Conservation (phyloP, 2,888 invertebrate genomes). For the Darwinula stevensoni region DNA sequence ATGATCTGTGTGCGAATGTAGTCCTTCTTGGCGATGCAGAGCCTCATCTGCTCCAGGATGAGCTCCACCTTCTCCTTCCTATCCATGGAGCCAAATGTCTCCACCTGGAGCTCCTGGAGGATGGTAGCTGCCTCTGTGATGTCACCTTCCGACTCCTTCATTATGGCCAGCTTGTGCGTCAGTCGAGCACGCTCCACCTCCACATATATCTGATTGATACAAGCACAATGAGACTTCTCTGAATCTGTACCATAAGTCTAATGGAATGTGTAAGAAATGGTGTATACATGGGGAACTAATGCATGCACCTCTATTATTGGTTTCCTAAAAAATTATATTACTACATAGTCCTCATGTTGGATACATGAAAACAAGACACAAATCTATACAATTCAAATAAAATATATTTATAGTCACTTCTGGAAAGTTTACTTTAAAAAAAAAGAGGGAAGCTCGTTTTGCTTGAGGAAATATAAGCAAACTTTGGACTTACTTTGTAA, state of each 20-base stretch:
- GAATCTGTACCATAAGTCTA: constrained; percentile 5
- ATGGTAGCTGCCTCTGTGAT: constrained; percentile 67
- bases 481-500: no score
- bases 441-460: no score
- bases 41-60: constrained; percentile 91
- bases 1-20: constrained; percentile 93
- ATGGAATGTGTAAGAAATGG: neutral
- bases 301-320: no score
- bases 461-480: no score
- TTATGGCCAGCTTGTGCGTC: constrained; percentile 34
- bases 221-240: constrained; percentile 4
- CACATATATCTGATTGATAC: constrained; percentile 53
- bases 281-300: no score
- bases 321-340: no score
- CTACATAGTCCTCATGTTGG: no score
- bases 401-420: no score
- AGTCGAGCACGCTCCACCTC: constrained; percentile 91
- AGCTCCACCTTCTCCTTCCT: constrained; percentile 71
- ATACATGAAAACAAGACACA: no score
- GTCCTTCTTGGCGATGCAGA: constrained; percentile 81
- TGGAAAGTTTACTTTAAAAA: no score
- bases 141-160: constrained; percentile 23
- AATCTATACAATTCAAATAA: no score
- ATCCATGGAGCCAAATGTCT: constrained; percentile 98
- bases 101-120: constrained; percentile 82